phyloP scores from a whole-genome alignment of 2,888 invertebrate genomes.

The Melieria omissa region DNA sequence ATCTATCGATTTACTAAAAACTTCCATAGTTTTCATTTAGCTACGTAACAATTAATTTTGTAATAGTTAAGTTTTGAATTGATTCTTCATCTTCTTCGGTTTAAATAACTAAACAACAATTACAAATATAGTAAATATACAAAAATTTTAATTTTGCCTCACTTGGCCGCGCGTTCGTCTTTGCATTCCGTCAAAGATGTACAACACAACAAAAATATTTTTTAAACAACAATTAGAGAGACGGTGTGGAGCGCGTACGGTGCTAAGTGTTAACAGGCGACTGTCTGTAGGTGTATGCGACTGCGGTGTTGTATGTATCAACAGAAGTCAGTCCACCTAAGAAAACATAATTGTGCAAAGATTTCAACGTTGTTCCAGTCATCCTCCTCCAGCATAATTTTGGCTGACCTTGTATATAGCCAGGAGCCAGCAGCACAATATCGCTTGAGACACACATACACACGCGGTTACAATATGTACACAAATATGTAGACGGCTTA shows the following conservation, averaged over 20 bases:
- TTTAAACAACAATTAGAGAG: conserved; percentile 43
- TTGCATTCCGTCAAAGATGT: background rate
- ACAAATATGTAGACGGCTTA: conserved; percentile 17
- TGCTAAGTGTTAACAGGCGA: conserved; percentile 47
- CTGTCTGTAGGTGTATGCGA: no score
- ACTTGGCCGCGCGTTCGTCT: no score
- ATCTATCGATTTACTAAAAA: background rate
- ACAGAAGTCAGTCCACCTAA: no score
- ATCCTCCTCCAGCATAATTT: background rate
- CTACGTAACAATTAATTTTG: conserved; percentile 13
- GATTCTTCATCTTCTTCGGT: background rate
- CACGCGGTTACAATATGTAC: background rate
- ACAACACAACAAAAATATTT: conserved; percentile 34
- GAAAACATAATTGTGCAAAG: no score
- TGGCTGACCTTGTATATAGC: no score
- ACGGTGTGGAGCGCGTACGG: conserved; percentile 41
- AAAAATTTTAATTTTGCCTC: background rate
- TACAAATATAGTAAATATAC: background rate
- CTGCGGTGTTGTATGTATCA: no score
- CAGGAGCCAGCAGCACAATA: no score
- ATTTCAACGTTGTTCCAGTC: no score
- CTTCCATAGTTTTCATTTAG: background rate
- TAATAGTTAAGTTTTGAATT: no score
- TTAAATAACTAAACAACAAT: conserved; percentile 13
- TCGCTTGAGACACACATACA: no score